Evolutionary conservation across 2,888 invertebrate species (phyloP), one percentile per base, ranked within the genome.

Genomic region (Drosophila crucigera): DNA sequence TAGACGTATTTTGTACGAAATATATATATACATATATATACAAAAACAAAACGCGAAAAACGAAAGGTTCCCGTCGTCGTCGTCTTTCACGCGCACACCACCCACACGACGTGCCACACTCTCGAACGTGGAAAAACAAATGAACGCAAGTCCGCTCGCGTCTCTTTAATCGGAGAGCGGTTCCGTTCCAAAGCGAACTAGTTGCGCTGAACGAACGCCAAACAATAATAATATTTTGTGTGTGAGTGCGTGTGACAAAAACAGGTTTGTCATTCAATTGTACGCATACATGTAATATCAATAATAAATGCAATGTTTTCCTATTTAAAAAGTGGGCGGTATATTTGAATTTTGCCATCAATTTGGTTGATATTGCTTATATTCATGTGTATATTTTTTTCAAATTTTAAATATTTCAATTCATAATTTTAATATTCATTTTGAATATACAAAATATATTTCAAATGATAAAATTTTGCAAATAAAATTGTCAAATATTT

Each of bases 11-110:
- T 84, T 76, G 65, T 59, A 66, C 72, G 75, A 84, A 84, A 75
- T 84, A 84, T 82, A 78, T 79, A 69, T 84, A 84, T 88, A 84
- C 88, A 84, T 84, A 83, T 82, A 78, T 79, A 69, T 84, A 84
- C 84, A 84, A 84, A 84, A 84, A 85, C 85, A 84, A 84, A 84
- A 85, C 85, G 78, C 80, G 85, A 88, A 84, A 84, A 84, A 84
- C 83, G 74, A 88, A 84, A 84, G 71, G 62, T 78, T 78, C 78
- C 80, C 74, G 74, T 80, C 74, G 85, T 72, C 82, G 74, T 80
- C 74, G 85, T 72, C 82, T 73, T 84, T 84, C 73, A 87, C 79
- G 79, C 75, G 81, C 86, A 73, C 75, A 69, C 78, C 78, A 76
- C 79, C 79, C 81, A 77, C 79, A 80, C 79, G 81, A 79, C 79